A percentile compares a stretch with the other conserved stretches of the same genome.
phyloP scores from a whole-genome alignment of 2,113 vertebrate genomes.

The Lutjanus erythropterus region DNA sequence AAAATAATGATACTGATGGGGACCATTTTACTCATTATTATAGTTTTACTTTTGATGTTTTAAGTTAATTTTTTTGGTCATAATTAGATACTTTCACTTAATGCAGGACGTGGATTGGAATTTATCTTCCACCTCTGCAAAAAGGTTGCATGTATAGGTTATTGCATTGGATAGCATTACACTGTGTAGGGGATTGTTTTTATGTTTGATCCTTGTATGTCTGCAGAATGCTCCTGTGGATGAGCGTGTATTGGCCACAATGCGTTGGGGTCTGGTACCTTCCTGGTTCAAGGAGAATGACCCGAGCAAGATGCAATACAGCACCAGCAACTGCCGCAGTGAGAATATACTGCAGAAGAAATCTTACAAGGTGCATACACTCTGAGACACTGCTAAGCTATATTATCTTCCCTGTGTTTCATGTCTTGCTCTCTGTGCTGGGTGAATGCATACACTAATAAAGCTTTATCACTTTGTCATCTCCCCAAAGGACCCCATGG shows the following conservation, averaged over 20 bases:
- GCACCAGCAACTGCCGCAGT: conserved; percentile 94
- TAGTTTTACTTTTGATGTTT: too few species aligned
- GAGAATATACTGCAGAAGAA: conserved; percentile 92
- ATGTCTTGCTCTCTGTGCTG: not conserved
- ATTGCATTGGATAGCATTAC: not conserved
- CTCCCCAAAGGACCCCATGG: conserved; percentile 86
- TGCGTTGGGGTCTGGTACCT: conserved; percentile 97
- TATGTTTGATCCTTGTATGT: not conserved
- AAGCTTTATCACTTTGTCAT: conserved; percentile 6
- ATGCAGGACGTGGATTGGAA: too few species aligned
- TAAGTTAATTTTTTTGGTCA: too few species aligned
- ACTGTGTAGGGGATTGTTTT: not conserved
- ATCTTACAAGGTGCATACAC: conserved; percentile 90
- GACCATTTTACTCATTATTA: too few species aligned
- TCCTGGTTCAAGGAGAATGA: conserved; percentile 91
- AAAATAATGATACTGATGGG: too few species aligned
- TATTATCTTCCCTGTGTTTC: not conserved
- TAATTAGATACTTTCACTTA: too few species aligned
- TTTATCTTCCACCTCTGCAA: too few species aligned
- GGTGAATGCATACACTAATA: not conserved
- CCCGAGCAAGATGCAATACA: conserved; percentile 92
- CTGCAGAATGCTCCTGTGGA: conserved; percentile 89
- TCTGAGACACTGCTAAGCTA: not conserved
- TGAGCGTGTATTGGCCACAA: conserved; percentile 90
- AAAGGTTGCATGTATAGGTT: not conserved